Evolutionary conservation across 2,797 vertebrate genomes (phyloP).

Genomic region (Peromyscus aztecus): DNA sequence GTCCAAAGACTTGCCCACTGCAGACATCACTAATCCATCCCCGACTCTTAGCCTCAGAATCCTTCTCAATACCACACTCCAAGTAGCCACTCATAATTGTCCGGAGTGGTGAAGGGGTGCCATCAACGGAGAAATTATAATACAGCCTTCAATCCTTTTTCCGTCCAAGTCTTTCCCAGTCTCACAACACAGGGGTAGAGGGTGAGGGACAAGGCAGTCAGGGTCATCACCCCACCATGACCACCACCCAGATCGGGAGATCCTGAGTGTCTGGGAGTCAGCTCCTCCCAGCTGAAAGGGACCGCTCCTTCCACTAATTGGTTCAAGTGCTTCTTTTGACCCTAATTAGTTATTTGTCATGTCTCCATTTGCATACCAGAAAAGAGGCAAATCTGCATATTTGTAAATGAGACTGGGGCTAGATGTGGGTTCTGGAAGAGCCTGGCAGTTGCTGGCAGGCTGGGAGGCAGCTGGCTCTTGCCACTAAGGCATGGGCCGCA

Average conservation of each 20-base stretch:
- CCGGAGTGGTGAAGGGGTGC: neutral
- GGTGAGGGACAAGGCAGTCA: neutral
- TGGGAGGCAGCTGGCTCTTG: constrained; percentile 84
- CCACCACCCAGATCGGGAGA: neutral
- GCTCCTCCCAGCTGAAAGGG: constrained; percentile 71
- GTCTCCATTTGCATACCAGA: constrained; percentile 96
- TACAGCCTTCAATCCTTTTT: neutral
- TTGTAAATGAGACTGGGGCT: constrained; percentile 94
- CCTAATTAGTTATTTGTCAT: constrained; percentile 97
- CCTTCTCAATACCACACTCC: neutral
- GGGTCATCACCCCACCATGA: neutral
- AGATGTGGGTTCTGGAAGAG: constrained; percentile 88
- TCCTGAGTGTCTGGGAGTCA: neutral
- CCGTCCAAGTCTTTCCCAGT: neutral
- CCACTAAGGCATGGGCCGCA: constrained; percentile 76
- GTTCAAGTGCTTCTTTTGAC: constrained; percentile 96
- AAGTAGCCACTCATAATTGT: neutral
- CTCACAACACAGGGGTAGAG: neutral
- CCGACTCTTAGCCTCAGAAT: constrained; percentile 4
- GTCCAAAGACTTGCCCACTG: neutral
- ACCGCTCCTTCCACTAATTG: constrained; percentile 90
- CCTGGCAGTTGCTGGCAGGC: constrained; percentile 83
- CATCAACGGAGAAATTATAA: neutral
- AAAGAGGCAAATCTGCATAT: constrained; percentile 96
- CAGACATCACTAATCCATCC: neutral